phyloP scores from a whole-genome alignment of 2,113 vertebrate species.

The Phylloscopus trochiloides region DNA sequence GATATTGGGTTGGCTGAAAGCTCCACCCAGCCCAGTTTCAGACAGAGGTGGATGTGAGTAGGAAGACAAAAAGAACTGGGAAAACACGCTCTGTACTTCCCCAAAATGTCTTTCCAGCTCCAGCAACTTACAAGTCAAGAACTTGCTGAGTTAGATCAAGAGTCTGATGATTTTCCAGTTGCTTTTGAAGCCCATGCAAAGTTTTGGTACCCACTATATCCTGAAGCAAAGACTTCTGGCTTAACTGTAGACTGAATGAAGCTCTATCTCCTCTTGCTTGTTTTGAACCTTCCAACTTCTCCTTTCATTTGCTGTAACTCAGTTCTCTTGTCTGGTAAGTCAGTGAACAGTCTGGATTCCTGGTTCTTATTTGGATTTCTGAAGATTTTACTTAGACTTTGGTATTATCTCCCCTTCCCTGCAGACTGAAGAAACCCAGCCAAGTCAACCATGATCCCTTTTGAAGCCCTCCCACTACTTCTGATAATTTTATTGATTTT shows the following conservation, averaged over 20 bases:
- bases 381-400: neutral
- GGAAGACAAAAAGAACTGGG: neutral
- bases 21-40: neutral
- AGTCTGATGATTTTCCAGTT: neutral
- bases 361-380: neutral
- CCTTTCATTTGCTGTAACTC: neutral
- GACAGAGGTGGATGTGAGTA: neutral
- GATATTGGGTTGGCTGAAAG: neutral
- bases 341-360: neutral
- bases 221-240: neutral
- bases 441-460: neutral
- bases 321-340: rapidly evolving
- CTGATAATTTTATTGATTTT: neutral
- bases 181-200: neutral
- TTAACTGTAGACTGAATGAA: neutral
- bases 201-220: neutral
- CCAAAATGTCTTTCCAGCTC: neutral
- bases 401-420: neutral
- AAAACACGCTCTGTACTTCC: neutral
- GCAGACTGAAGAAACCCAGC: neutral
- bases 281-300: neutral
- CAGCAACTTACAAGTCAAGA: neutral
- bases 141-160: neutral
- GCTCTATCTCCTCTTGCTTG: neutral
- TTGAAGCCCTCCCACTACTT: neutral